Conservation (phyloP, 2,113 vertebrate genomes). For the Spea bombifrons region DNA sequence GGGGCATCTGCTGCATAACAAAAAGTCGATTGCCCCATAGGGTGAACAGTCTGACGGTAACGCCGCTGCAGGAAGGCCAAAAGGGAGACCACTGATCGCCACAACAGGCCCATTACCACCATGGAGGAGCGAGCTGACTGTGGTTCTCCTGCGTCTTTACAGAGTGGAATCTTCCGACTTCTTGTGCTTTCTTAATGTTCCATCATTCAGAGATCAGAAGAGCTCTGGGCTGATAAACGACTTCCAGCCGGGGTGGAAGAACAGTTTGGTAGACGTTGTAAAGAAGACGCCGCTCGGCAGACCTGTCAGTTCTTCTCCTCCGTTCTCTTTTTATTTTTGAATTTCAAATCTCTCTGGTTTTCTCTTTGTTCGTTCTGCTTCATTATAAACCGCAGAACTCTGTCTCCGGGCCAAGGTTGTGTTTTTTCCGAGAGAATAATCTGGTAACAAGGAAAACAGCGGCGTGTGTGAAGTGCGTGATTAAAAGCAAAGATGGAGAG, state of each 20-base stretch:
- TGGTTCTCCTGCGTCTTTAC: too few relatives aligned
- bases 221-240: constrained; percentile 25
- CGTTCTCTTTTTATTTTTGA: background rate
- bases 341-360: constrained; percentile 1
- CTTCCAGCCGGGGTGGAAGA: background rate
- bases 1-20: too few relatives aligned
- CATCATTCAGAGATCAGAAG: constrained; percentile 22
- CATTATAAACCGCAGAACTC: constrained; percentile 18
- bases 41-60: too few relatives aligned
- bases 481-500: too few relatives aligned
- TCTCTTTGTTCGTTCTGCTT: background rate
- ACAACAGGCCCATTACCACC: too few relatives aligned
- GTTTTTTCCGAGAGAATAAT: background rate
- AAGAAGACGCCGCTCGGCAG: background rate
- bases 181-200: constrained; percentile 4
- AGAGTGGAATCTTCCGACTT: too few relatives aligned
- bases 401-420: constrained; percentile 12
- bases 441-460: too few relatives aligned
- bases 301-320: constrained; percentile 18
- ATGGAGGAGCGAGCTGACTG: too few relatives aligned
- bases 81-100: too few relatives aligned
- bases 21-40: too few relatives aligned
- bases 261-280: background rate
- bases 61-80: too few relatives aligned
- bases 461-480: too few relatives aligned